Percentiles rank a stretch among this genome's conserved stretches.
Evolutionary conservation across 2,888 invertebrate genomes (phyloP).

Genomic region (Tetragonula carbonaria): DNA sequence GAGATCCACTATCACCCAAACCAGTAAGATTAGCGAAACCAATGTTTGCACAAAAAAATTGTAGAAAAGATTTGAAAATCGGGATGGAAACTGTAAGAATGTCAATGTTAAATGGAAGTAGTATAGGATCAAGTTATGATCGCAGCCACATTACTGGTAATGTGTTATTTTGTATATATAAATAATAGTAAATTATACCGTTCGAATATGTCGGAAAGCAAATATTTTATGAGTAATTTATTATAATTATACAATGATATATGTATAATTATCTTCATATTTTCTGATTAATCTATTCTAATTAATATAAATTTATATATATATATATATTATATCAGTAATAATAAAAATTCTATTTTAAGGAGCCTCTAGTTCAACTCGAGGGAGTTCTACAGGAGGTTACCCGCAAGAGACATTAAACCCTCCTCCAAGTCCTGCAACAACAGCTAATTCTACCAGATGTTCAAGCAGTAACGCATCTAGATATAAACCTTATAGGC

Average conservation of each 20-base stretch:
- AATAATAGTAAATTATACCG: background rate
- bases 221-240: background rate
- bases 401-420: constrained; percentile 95
- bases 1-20: constrained; percentile 88
- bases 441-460: constrained; percentile 87
- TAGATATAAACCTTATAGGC: constrained; percentile 90
- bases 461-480: constrained; percentile 86
- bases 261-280: background rate
- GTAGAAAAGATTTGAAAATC: constrained; percentile 78
- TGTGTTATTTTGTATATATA: background rate
- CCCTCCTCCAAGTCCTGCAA: constrained; percentile 96
- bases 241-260: background rate
- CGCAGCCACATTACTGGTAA: constrained; percentile 90
- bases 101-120: constrained; percentile 88
- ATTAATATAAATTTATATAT: background rate
- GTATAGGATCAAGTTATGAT: constrained; percentile 88
- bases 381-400: constrained; percentile 86
- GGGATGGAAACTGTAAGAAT: constrained; percentile 86
- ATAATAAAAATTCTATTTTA: constrained; percentile 14
- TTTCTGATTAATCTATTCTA: too few species aligned
- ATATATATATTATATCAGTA: background rate
- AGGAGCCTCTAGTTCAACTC: constrained; percentile 89
- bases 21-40: constrained; percentile 82
- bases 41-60: constrained; percentile 81
- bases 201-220: background rate